Conservation (phyloP, 2,113 vertebrate genomes). For the Telmatochromis sp. region DNA sequence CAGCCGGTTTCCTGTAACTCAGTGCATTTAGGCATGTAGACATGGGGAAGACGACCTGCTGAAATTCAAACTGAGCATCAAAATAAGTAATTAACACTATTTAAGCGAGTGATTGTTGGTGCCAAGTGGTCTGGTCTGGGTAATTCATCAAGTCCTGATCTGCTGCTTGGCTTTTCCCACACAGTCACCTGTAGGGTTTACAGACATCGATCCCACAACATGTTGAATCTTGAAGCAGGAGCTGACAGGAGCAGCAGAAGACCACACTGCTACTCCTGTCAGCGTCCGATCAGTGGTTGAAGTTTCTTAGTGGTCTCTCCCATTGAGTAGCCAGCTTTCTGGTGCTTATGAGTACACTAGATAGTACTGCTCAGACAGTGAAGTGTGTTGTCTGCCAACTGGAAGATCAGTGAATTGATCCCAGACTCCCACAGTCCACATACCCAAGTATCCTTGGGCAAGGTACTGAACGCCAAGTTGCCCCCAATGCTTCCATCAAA, state of each 20-base stretch:
- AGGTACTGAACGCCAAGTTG: background rate
- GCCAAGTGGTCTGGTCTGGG: background rate
- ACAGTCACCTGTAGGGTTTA: background rate
- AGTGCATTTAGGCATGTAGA: background rate
- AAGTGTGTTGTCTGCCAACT: fast-evolving
- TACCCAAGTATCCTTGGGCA: background rate
- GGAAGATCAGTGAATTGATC: background rate
- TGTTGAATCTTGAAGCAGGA: background rate
- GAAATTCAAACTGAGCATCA: background rate
- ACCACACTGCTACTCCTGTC: background rate
- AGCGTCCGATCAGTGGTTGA: background rate
- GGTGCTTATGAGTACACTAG: background rate
- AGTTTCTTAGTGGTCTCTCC: background rate
- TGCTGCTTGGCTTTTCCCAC: background rate
- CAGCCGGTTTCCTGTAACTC: background rate
- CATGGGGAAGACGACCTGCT: background rate
- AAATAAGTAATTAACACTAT: background rate
- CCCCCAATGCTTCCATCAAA: background rate
- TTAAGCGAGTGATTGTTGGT: background rate
- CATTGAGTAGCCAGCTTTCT: background rate
- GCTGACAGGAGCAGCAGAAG: background rate
- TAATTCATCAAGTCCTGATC: background rate
- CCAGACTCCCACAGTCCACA: background rate
- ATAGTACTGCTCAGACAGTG: background rate
- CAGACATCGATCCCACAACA: background rate